Evolutionary conservation across 2,797 vertebrate genomes (phyloP), one percentile per base, ranked within the genome.

Genomic region (Lates japonicus): DNA sequence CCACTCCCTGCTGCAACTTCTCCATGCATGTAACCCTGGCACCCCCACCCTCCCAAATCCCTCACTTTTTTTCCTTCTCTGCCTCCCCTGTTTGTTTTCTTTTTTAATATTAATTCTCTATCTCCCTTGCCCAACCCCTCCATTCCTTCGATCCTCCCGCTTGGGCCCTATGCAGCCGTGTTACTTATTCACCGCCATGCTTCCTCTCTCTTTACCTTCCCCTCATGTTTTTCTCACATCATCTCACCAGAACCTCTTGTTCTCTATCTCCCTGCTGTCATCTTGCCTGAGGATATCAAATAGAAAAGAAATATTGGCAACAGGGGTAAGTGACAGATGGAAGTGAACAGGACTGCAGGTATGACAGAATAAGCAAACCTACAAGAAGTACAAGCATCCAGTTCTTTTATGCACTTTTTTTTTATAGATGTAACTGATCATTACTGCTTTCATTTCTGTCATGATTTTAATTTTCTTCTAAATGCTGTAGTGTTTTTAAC

Each of bases 1-100:
- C 77, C 88, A 84, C 88, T 90, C 89, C 91, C 91, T 78, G 80
- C 88, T 83, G 82, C 85, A 81, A 79, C 90, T 87, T 88, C 83
- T 78, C 82, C 86, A 67, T 33, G 63, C 83, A 63, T 80, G 78
- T 79, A 82, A 71, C 78, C 72, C n/a, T 68, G 33, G n/a, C n/a
- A n/a, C 39, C 49, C 46, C 33, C 29, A 65, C 49, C 39, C 33
- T n/a, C 72, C 76, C 66, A n/a, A n/a, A 73, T 78, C 68, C 61
- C 77, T 78, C 75, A 58, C 58, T 46, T 37, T 59, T 19, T 61
- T n/a, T 68, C 72, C 65, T 78, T 81, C 70, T 78, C 57, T 48
- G 0, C 76, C 58, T 63, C 72, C 59, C 29, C 59, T 64, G 25
- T 72, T 25, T 41, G 6, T 33, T 57, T 62, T 25, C 17, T 59